Conservation (phyloP, 2,888 invertebrate genomes). For the Xanthia icteritia region DNA sequence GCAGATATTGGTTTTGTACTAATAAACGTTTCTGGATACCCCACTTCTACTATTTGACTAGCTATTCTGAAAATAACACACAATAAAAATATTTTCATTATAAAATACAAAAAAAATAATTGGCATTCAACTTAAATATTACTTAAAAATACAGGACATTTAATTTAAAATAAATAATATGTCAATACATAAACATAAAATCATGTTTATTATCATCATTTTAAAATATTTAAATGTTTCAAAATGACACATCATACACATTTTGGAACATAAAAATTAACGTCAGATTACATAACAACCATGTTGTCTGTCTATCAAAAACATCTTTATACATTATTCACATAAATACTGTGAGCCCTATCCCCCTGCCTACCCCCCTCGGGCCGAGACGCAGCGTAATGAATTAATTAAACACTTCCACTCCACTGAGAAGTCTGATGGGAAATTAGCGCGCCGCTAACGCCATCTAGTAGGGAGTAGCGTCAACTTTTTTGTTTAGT, state of each 20-base stretch:
- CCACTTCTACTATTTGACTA: too few relatives aligned
- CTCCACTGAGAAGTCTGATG: constrained; percentile 58
- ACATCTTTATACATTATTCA: constrained; percentile 61
- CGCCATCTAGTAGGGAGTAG: constrained; percentile 72
- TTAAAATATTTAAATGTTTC: neutral
- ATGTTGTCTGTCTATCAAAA: constrained; percentile 53
- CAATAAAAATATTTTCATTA: too few relatives aligned
- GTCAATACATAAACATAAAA: neutral
- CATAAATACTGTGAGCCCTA: constrained; percentile 56
- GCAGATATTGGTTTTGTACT: constrained; percentile 5
- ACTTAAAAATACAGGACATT: too few relatives aligned
- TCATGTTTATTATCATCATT: neutral
- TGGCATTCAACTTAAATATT: neutral
- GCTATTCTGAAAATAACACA: neutral
- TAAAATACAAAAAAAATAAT: too few relatives aligned
- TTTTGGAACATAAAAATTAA: constrained; percentile 29
- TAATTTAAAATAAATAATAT: too few relatives aligned
- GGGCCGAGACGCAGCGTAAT: constrained; percentile 67
- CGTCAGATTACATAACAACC: constrained; percentile 33
- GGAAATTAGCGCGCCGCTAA: constrained; percentile 59
- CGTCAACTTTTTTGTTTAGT: constrained; percentile 57
- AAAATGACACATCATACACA: constrained; percentile 12
- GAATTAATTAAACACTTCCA: constrained; percentile 70
- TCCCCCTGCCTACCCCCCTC: constrained; percentile 59
- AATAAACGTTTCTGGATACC: neutral